These are phyloP conservation scores for Pedionomus torquatus DNA, from an alignment of 2,113 vertebrate genomes.

Conservation along the genomic window DNA sequence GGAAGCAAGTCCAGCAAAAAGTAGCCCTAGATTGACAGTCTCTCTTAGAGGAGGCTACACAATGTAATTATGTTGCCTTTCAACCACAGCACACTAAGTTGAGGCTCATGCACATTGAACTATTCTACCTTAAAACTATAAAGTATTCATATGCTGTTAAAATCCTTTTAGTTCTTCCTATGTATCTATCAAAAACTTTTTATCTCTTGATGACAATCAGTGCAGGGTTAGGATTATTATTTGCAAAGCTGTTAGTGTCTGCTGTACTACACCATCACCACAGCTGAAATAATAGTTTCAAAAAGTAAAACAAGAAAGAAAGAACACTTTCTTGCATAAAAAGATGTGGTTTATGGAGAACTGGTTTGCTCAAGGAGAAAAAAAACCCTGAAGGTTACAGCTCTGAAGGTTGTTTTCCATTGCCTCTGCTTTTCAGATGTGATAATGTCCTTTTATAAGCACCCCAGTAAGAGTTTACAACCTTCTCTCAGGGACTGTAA, in stretches of 20 bases:
- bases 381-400: slow-evolving; percentile 31
- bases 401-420: slow-evolving; percentile 39
- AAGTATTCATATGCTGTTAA: neutral
- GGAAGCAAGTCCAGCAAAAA: neutral
- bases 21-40: neutral
- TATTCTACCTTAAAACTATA: neutral
- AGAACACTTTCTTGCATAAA: neutral
- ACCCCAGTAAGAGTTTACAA: slow-evolving; percentile 55
- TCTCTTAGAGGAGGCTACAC: neutral
- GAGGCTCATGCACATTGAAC: neutral
- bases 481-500: slow-evolving; percentile 61
- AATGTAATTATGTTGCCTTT: neutral
- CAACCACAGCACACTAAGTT: neutral
- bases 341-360: neutral
- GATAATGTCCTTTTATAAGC: slow-evolving; percentile 50
- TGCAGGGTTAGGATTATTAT: neutral
- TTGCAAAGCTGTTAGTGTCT: neutral
- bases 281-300: neutral
- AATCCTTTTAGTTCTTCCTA: neutral
- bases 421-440: slow-evolving; percentile 24
- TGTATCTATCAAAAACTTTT: neutral
- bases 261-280: neutral
- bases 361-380: slow-evolving; percentile 35
- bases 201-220: neutral
- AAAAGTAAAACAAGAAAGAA: neutral